Evolutionary conservation across 2,888 invertebrate genomes (phyloP).

Genomic region (Drosophila seclusa): DNA sequence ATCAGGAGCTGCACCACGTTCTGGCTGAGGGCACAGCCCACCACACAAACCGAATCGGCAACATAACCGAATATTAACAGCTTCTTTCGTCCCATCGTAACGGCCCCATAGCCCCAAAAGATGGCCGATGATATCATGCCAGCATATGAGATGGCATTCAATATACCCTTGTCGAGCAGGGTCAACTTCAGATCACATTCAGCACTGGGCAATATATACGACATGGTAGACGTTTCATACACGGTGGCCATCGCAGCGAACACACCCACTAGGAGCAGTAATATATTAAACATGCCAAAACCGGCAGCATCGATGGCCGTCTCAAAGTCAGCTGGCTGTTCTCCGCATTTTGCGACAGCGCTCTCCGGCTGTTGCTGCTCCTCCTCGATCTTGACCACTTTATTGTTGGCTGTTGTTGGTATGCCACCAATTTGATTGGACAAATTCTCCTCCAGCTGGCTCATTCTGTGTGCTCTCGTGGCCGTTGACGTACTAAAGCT

Average conservation of each 20-base stretch:
- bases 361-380: slow-evolving; percentile 5
- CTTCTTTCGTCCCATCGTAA: slow-evolving; percentile 89
- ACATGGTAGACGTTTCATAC: slow-evolving; percentile 89
- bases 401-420: slow-evolving; percentile 9
- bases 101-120: slow-evolving; percentile 91
- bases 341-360: not conserved
- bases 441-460: slow-evolving; percentile 31
- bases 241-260: slow-evolving; percentile 89
- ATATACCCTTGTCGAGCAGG: slow-evolving; percentile 89
- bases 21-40: slow-evolving; percentile 88
- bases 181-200: slow-evolving; percentile 90
- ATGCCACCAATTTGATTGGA: slow-evolving; percentile 19
- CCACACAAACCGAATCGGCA: slow-evolving; percentile 87
- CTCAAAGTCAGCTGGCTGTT: slow-evolving; percentile 87
- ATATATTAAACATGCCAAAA: slow-evolving; percentile 89
- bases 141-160: slow-evolving; percentile 90
- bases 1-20: slow-evolving; percentile 88
- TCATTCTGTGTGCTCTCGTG: slow-evolving; percentile 35
- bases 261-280: slow-evolving; percentile 87
- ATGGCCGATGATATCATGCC: slow-evolving; percentile 88
- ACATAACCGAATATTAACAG: slow-evolving; percentile 89
- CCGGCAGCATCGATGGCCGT: slow-evolving; percentile 88
- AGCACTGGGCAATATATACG: slow-evolving; percentile 90
- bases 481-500: slow-evolving; percentile 54
- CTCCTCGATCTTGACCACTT: slow-evolving; percentile 23